Evolutionary conservation across 2,113 vertebrate species (phyloP).

Genomic region (Seriola rivoliana): DNA sequence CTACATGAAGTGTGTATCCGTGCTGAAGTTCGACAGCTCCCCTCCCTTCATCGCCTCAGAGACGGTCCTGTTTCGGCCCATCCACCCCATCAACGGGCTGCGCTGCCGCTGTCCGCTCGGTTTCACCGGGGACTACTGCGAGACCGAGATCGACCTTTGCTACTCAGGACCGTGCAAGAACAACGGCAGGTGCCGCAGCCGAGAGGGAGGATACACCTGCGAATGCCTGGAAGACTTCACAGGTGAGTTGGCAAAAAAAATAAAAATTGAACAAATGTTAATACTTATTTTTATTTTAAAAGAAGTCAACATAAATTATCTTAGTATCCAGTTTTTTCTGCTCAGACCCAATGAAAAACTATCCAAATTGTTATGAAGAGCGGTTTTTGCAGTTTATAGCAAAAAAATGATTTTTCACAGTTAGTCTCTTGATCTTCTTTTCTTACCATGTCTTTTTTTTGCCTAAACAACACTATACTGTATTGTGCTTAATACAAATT

Average conservation of each 20-base stretch:
- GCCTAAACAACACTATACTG: not conserved
- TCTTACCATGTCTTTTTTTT: not conserved
- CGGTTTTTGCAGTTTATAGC: too few relatives aligned
- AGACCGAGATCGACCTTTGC: constrained; percentile 97
- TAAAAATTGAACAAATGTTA: not conserved
- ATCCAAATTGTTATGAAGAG: too few relatives aligned
- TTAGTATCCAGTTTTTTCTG: too few relatives aligned
- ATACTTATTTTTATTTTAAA: not conserved
- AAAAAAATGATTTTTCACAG: too few relatives aligned
- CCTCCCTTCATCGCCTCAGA: constrained; percentile 95
- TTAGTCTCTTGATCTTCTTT: too few relatives aligned
- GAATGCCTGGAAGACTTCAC: constrained; percentile 94
- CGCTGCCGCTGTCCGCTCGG: constrained; percentile 94
- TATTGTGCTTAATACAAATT: not conserved
- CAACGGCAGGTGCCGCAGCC: constrained; percentile 91
- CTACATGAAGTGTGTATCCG: constrained; percentile 99
- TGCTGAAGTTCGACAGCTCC: constrained; percentile 94
- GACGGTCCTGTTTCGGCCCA: constrained; percentile 95
- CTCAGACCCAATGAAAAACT: too few relatives aligned
- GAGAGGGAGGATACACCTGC: constrained; percentile 95
- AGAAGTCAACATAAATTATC: not conserved
- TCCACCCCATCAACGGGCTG: constrained; percentile 95
- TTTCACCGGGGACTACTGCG: constrained; percentile 96
- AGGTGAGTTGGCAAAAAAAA: constrained; percentile 81
- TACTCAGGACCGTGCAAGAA: constrained; percentile 93